Evolutionary conservation across 37 sponge, comb jelly and placozoan genomes (phyloP), one percentile per base, ranked within the genome.

Genomic region (Aplysina aerophoba): DNA sequence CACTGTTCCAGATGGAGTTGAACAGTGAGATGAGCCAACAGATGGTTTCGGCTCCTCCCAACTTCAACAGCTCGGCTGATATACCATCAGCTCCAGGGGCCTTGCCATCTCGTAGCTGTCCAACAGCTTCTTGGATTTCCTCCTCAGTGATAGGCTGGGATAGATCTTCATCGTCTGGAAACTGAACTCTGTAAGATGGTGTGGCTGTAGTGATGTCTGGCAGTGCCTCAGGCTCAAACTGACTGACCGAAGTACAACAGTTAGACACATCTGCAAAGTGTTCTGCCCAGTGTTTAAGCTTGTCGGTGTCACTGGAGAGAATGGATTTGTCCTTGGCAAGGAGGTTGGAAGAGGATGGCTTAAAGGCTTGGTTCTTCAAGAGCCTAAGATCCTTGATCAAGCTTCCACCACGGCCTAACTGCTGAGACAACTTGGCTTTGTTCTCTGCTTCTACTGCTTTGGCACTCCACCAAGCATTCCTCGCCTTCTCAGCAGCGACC

Each of bases 311-410:
- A 65, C 66, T 65, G 14, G 66, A 65, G 19, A 65, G 66, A 16
- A 65, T 65, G 66, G 66, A 65, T 16, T 65, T 65, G 27, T 65
- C 66, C 66, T 65, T 65, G 66, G 19, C 66, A 65, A 65, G 22
- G 22, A 65, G 14, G 22, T 65, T 30, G 66, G 66, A 65, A 8
- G 66, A 65, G 14, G 66, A 65, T 65, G 66, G 66, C 22, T 65
- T 65, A 16, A 30, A 65, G 27, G 27, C 22, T 16, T 65, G 14
- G 27, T 30, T 65, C 22, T 65, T 65, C 22, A 80, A 39, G 31
- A 80, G 81, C 81, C 81, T 50, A 19, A 80, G 59, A 12, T 80
- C 81, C 31, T 80, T 77, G 22, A 77, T 16, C 44, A 77, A 77
- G 20, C 27, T 25, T 16, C 44, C 79, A 77, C 79, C 79, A 25